Base-by-base conservation (phyloP, 2,797 vertebrate species). In the Amazonetta brasiliensis region DNA sequence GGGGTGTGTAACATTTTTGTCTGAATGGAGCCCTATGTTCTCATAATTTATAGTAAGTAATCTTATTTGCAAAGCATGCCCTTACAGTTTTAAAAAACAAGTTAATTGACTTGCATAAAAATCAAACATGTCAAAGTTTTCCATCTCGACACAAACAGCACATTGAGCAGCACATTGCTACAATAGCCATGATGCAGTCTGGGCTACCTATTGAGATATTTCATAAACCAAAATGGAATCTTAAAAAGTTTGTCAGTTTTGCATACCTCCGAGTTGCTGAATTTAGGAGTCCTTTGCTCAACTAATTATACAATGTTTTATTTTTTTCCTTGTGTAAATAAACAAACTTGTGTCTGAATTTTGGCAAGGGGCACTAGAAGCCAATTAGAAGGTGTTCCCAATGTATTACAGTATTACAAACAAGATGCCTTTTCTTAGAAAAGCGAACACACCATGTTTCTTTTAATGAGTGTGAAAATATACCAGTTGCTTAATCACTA, bases 31-130 rank as follows among this genome's bases (percentile, higher is more conserved):
- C 97, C 97, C 98, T 98, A 98, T 98, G 98, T 98, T 98, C 97
- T 96, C 97, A 97, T 98, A 98, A 98, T 98, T 98, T 98, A 98
- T 98, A 98, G 97, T 98, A 98, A 98, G 97, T 98, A 98, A 98
- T 98, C 98, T 98, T 98, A 98, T 98, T 98, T 98, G 97, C 97
- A 98, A 98, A 98, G 98, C 97, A 98, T 98, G 97, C 97, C 97
- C 96, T 98, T 98, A 97, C 97, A 97, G 96, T 98, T 98, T 97
- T 97, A 97, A 97, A 97, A 98, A 98, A 98, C 97, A 98, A 97
- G 97, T 98, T 98, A 98, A 98, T 98, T 98, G 98, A 98, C 98
- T 97, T 98, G 98, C 97, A 98, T 98, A 98, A 98, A 98, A 98
- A 98, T 98, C 98, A 97, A 97, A 98, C 97, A 97, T 98, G 97